Conservation (phyloP, 2,888 invertebrate genomes). For the Cephus pygmeus region DNA sequence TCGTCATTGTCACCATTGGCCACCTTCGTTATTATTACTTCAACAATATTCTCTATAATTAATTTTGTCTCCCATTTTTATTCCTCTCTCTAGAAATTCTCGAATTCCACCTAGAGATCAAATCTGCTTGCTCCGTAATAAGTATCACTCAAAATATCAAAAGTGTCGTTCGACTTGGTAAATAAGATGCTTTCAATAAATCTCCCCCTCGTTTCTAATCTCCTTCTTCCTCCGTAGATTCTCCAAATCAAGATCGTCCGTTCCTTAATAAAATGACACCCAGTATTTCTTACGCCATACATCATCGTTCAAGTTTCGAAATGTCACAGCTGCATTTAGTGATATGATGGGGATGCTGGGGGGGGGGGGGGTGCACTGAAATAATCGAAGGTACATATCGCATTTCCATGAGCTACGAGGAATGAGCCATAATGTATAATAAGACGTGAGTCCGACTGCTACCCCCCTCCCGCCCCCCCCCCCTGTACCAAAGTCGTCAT, state of each 20-base stretch:
- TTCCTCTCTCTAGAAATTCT: constrained; percentile 7
- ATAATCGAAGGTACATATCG: constrained; percentile 7
- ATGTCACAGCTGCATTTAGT: background rate
- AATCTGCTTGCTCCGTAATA: no score
- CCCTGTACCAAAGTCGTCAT: background rate
- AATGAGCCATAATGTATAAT: constrained; percentile 26
- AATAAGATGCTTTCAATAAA: no score
- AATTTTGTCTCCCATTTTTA: background rate
- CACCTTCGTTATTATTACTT: background rate
- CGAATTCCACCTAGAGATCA: no score
- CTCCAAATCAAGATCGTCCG: background rate
- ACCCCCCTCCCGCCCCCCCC: constrained; percentile 15
- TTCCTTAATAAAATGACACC: background rate
- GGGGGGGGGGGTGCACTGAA: background rate
- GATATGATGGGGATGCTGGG: background rate
- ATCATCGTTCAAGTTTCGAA: background rate
- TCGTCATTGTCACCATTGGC: background rate
- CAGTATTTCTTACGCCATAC: background rate
- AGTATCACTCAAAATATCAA: no score
- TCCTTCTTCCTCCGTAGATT: background rate
- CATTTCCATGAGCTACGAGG: constrained; percentile 25
- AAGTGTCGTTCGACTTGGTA: no score
- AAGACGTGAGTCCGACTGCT: constrained; percentile 21
- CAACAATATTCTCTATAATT: background rate
- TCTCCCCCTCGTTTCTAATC: background rate